These are phyloP conservation scores for Planiliza haematocheilus DNA, from an alignment of 2,113 vertebrate species.

Conservation along the genomic window DNA sequence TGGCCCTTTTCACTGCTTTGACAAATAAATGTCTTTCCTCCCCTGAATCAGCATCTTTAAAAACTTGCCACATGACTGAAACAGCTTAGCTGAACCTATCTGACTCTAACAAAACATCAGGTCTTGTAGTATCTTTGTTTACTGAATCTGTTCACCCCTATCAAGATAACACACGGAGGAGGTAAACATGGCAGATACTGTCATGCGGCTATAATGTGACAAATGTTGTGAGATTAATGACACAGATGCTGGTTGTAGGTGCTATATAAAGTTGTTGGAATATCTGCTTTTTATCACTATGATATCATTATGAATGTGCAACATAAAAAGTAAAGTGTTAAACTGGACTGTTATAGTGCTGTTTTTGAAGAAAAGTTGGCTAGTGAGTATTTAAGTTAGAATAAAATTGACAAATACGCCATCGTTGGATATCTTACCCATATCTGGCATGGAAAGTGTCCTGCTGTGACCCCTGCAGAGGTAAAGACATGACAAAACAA, in stretches of 20 bases:
- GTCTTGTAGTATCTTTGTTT: slow-evolving; percentile 6
- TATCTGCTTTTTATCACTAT: no score
- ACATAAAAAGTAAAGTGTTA: no score
- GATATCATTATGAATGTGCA: no score
- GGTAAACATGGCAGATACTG: neutral
- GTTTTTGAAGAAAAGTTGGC: neutral
- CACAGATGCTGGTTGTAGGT: no score
- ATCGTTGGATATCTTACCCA: slow-evolving; percentile 60
- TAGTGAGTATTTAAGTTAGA: neutral
- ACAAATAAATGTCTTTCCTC: no score
- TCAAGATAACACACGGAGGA: slow-evolving; percentile 15
- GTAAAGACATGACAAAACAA: neutral
- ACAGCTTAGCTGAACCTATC: no score
- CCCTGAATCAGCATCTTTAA: neutral
- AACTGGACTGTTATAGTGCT: no score
- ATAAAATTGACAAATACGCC: neutral
- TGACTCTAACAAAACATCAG: neutral
- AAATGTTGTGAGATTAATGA: neutral
- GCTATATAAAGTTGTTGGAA: no score
- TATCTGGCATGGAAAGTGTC: slow-evolving; percentile 69
- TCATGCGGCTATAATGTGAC: neutral
- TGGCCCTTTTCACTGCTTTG: no score
- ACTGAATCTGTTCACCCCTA: neutral
- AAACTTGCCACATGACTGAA: no score
- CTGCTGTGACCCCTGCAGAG: slow-evolving; percentile 64